Evolutionary conservation across 2,113 vertebrate species (phyloP).

Genomic region (Vulpes vulpes): DNA sequence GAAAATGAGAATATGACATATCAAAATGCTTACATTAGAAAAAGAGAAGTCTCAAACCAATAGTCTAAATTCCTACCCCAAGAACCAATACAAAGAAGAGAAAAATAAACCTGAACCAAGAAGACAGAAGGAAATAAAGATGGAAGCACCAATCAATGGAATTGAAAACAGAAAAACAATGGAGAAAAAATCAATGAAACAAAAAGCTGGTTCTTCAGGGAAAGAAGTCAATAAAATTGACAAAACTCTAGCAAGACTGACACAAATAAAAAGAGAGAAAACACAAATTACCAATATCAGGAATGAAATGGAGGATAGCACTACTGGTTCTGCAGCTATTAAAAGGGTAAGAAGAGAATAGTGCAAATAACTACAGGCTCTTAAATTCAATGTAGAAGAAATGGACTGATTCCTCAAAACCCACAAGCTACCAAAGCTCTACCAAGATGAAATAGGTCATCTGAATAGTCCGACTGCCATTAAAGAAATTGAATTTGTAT

Average conservation of each 20-base stretch:
- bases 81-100: slow-evolving; percentile 24
- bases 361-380: background rate
- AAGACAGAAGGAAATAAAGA: slow-evolving; percentile 38
- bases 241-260: slow-evolving; percentile 44
- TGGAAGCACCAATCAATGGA: slow-evolving; percentile 42
- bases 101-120: slow-evolving; percentile 32
- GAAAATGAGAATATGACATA: slow-evolving; percentile 2
- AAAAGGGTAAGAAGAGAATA: background rate
- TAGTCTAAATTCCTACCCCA: background rate
- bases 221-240: slow-evolving; percentile 36
- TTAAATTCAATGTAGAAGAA: slow-evolving; percentile 4
- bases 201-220: slow-evolving; percentile 48
- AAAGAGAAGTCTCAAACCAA: background rate
- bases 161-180: slow-evolving; percentile 48
- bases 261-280: slow-evolving; percentile 28
- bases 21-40: slow-evolving; percentile 17
- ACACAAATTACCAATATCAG: background rate
- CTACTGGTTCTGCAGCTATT: slow-evolving; percentile 18
- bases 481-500: slow-evolving; percentile 1
- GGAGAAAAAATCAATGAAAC: slow-evolving; percentile 51
- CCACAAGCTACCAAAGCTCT: background rate
- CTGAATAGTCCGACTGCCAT: slow-evolving; percentile 21
- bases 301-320: background rate
- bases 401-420: slow-evolving; percentile 18
- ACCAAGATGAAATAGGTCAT: slow-evolving; percentile 51